Evolutionary conservation across 2,888 invertebrate genomes (phyloP), one percentile per base, ranked within the genome.

Genomic region (Alitta virens): DNA sequence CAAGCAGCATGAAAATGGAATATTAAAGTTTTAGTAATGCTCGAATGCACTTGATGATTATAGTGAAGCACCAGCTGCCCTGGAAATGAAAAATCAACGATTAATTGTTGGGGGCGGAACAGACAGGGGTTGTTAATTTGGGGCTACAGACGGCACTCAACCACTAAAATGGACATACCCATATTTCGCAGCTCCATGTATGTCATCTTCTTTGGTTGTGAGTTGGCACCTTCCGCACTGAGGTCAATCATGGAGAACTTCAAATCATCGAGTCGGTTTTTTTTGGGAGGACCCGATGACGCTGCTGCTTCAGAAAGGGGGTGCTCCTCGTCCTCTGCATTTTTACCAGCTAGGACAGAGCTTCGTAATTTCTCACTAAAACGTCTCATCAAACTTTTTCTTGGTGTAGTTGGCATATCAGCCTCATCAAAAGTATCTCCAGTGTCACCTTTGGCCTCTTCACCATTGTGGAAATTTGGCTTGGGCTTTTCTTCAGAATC

Each of bases 191-290:
- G 5, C 33, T 33, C 33, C 33, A 33, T 33, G 33, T 33, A 33
- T 5, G 33, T 33, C 33, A 33, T 33, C 33, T 33, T 33, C 33
- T 33, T 33, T 5, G 33, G 7, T 33, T 33, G 33, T 12, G 33
- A 33, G 33, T 33, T 33, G 33, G 33, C 5, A 33, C 66, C 65
- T n/a, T 68, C 68, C 1, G 59, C 46, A 23, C 63, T 64, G 46
- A 68, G 57, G 33, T 68, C 68, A 9, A 66, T 56, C 40, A 68
- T 52, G n/a, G 65, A 58, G 54, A 67, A 61, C 38, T 56, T 59
- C 23, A 18, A 3, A 50, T 59, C 59, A 21, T 58, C 63, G 5
- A 51, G 24, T 14, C 42, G 21, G 46, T 49, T 27, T 1, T 42
- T 43, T 16, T 38, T 27, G 2, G 16, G 26, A n/a, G 27, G 54